Evolutionary conservation across 2,888 invertebrate genomes (phyloP), one percentile per base, ranked within the genome.

Genomic region (Idaea aversata): DNA sequence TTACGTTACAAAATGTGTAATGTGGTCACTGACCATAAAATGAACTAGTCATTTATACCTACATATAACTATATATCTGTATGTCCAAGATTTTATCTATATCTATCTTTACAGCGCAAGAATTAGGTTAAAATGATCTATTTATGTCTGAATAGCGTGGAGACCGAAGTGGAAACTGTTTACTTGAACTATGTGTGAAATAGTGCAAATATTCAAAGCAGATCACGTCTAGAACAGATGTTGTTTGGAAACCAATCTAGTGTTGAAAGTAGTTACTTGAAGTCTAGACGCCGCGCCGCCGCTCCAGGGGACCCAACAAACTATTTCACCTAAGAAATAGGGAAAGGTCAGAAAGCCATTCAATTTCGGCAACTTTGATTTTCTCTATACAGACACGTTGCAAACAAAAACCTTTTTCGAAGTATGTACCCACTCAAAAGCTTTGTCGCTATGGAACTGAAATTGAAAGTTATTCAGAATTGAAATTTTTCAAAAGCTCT

Each of bases 231-330:
- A 73, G 73, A 75, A 71, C 80, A 80, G 77, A 80, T 82, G 77
- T 76, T 77, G 70, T 74, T 79, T 67, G 65, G 68, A 74, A 78
- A 79, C 74, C 72, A 77, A 77, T 74, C 74, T 69, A 72, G 75
- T 75, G 70, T 74, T 70, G 66, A 69, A 70, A 64, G 72, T 75
- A 72, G 75, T 70, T 75, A 76, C 76, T 77, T 70, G 71, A 70
- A 76, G 89, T 88, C 88, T 88, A 88, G 88, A 88, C 88, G 69
- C 72, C 58, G 5, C 5, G 13, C 57, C 58, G 59, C 59, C 74
- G 77, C 80, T 77, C 73, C 71, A 67, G 76, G 80, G 76, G 77
- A 75, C 74, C 74, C 67, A 74, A 59, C 65, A 73, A 70, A 67
- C 72, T 75, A 73, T 79, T 78, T 77, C 67, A 62, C 66, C 65